Evolutionary conservation across 1,140 invertebrate genomes (phyloP), one percentile per base, ranked within the genome.

Genomic region (Lepidurus apus): DNA sequence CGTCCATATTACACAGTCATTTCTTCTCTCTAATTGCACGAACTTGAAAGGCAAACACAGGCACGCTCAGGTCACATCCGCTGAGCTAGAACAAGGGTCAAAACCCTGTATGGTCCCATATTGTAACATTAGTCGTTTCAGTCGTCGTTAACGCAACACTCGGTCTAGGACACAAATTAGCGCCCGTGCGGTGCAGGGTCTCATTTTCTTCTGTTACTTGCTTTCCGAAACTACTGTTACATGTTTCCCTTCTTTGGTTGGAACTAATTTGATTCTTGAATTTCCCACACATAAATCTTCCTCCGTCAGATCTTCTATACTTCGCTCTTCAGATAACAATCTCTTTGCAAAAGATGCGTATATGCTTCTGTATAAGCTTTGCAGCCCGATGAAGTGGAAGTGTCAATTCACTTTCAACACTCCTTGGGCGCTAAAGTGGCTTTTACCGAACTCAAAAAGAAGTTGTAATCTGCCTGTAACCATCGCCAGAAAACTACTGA

Each of bases 1-100:
- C 21, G 53, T 65, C 53, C 53, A 65, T 17, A 65, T 65, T 65
- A 65, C 53, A 65, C 53, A 65, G 53, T 65, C 53, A 65, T 65
- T 65, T 65, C 53, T 65, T 65, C 53, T 11, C 53, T 9, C 53
- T 65, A 65, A 65, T 65, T 65, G 21, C 53, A 65, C 21, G 53
- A 65, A 21, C 21, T 65, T 65, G 53, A 7, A 65, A 65, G 3
- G 17, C 53, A 65, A n/a, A 21, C 21, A n/a, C 17, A 13, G 13
- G 8, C 17, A 65, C 53, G 21, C 9, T n/a, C 6, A 9, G 53
- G 17, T 65, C 53, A n/a, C 21, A 65, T 21, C 53, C 53, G 17
- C 53, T n/a, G 9, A 21, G 34, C 34, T 34, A 17, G 53, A 21
- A 65, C 21, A 65, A 65, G 53, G 53, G 53, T 65, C 53, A 65